Evolutionary conservation across 2,797 vertebrate genomes (phyloP), one percentile per base, ranked within the genome.

Genomic region (Champsocephalus gunnari): DNA sequence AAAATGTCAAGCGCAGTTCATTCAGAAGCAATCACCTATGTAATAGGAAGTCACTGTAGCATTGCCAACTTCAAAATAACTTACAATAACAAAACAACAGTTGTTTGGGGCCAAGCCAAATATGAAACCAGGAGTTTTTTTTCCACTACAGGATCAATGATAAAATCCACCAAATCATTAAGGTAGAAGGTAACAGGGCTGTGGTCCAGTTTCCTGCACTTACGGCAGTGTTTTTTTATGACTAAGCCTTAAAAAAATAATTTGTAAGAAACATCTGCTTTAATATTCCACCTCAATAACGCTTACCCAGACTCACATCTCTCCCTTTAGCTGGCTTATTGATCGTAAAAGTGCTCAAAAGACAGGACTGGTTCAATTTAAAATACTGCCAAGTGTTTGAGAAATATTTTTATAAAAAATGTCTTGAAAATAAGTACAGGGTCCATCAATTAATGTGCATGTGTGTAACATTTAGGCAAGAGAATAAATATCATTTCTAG

Each of bases 361-460:
- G 19, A 50, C 12, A 49, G 21, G 75, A 75, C 12, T 48, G 48
- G 54, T 48, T 59, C 38, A 70, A 49, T 66, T 61, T n/a, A 70
- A 66, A 66, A 61, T 66, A 74, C 44, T 66, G 55, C 21, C 7
- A 48, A 71, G 9, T 71, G 47, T 67, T 51, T 50, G 56, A 66
- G 38, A 74, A 60, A 75, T 14, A 67, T 73, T 76, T 6, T 19
- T 41, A 55, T 72, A 45, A 60, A 68, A 67, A 73, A 79, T 47
- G n/a, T 70, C 50, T 61, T 24, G 3, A 66, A 56, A 21, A 70
- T 49, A 50, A 51, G 14, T 11, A 34, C 3, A 0, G 3, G 44
- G 12, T 45, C 38, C 28, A 69, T 62, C 64, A 51, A 66, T 79
- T 14, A 17, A 16, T 48, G 47, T 38, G 32, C 28, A 28, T 55